Conservation (phyloP, 2,888 invertebrate genomes). For the Copidosoma aretas region DNA sequence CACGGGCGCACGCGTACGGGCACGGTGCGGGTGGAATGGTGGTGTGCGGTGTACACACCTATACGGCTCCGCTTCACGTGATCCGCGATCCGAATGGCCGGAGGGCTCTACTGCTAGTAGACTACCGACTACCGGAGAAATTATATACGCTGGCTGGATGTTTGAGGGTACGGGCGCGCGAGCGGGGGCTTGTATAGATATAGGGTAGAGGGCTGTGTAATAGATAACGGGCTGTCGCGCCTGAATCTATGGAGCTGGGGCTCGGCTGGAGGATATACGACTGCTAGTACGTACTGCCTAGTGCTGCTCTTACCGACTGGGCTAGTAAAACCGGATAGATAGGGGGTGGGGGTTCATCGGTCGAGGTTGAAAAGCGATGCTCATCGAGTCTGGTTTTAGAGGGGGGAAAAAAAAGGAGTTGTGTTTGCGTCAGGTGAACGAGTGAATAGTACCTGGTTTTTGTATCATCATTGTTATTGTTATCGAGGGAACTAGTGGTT, state of each 20-base stretch:
- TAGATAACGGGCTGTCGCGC: slow-evolving; percentile 28
- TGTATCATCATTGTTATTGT: too few species aligned
- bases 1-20: not conserved
- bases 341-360: not conserved
- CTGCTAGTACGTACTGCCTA: too few species aligned
- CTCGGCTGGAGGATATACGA: too few species aligned
- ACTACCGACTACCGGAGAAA: not conserved
- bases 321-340: not conserved
- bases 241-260: not conserved
- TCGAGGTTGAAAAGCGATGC: not conserved
- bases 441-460: too few species aligned
- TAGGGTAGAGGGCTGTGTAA: not conserved
- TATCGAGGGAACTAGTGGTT: too few species aligned
- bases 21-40: too few species aligned
- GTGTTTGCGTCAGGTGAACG: too few species aligned
- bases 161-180: slow-evolving; percentile 2
- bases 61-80: not conserved
- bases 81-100: not conserved
- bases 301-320: too few species aligned
- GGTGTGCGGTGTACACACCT: too few species aligned
- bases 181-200: not conserved
- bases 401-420: not conserved
- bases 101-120: not conserved
- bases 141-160: slow-evolving; percentile 13
- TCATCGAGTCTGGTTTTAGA: slow-evolving; percentile 6